A percentile compares a stretch with the other conserved stretches of the same genome.
Conservation (phyloP, 2,113 vertebrate species). For the Oxyura jamaicensis region DNA sequence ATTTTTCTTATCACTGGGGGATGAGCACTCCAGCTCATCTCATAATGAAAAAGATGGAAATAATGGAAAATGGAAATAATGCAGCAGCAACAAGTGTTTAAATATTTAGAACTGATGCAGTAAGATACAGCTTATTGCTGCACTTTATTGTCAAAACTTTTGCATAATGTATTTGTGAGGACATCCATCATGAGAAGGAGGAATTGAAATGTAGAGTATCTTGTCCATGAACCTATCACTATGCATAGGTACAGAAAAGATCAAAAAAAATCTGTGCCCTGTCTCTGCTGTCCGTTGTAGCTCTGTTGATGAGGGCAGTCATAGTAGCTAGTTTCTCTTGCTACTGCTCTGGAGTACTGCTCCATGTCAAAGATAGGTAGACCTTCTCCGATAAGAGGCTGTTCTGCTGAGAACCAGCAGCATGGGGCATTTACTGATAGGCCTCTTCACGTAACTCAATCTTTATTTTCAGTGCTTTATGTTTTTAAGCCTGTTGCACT, state of each 20-base stretch:
- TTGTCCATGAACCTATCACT: too few relatives aligned
- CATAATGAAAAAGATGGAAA: too few relatives aligned
- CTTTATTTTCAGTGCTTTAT: background rate
- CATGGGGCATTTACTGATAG: background rate
- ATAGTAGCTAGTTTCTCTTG: background rate
- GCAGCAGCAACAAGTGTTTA: background rate
- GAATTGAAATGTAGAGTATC: background rate
- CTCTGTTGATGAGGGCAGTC: background rate
- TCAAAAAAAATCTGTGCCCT: background rate
- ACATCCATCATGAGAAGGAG: background rate
- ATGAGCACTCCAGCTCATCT: background rate
- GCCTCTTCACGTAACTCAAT: background rate
- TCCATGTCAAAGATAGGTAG: too few relatives aligned
- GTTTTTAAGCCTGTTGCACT: background rate
- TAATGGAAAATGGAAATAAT: too few relatives aligned
- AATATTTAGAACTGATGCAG: background rate
- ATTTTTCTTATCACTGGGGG: background rate
- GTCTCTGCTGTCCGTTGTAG: background rate
- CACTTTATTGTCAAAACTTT: too few relatives aligned
- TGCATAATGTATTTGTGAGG: background rate
- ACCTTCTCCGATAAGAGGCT: background rate
- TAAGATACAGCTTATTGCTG: background rate
- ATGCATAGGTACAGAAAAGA: background rate
- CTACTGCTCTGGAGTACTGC: background rate
- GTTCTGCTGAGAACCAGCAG: background rate